Evolutionary conservation across 2,113 vertebrate genomes (phyloP).

Genomic region (Pterophyllum scalare): DNA sequence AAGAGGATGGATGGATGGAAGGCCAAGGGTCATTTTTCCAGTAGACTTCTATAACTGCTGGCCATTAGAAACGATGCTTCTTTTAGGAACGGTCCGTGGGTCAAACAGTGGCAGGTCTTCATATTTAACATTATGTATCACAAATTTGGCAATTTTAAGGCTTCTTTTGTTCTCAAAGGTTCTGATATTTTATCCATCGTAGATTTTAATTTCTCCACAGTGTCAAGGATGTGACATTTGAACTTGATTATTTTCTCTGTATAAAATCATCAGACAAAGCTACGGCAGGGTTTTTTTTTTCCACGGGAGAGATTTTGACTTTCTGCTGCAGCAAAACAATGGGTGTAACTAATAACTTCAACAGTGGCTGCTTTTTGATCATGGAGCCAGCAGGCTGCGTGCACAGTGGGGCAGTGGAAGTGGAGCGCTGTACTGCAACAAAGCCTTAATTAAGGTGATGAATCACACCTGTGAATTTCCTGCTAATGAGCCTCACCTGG

Average conservation of each 20-base stretch:
- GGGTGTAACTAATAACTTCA: not conserved
- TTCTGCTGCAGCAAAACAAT: not conserved
- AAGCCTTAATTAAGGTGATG: conserved; percentile 5
- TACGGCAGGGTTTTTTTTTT: not conserved
- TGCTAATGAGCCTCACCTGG: conserved; percentile 9
- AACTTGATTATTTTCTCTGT: not conserved
- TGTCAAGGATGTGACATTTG: not conserved
- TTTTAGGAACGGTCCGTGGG: not conserved
- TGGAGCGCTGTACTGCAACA: not conserved
- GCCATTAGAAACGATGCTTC: not conserved
- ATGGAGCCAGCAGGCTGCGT: not conserved
- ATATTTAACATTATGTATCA: not conserved
- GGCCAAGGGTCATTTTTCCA: not conserved
- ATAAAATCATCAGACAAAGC: not conserved
- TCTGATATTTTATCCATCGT: not conserved
- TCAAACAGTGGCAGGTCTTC: not conserved
- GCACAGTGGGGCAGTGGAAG: not conserved
- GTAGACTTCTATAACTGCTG: accelerated
- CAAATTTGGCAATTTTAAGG: too few species aligned
- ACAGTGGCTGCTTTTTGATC: not conserved
- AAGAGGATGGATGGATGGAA: too few species aligned
- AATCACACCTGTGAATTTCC: not conserved
- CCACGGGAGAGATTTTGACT: not conserved
- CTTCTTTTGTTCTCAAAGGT: not conserved
- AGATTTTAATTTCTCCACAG: not conserved